Base-by-base conservation (phyloP, 2,113 vertebrate species). In the Chamaetylas fuelleborni region DNA sequence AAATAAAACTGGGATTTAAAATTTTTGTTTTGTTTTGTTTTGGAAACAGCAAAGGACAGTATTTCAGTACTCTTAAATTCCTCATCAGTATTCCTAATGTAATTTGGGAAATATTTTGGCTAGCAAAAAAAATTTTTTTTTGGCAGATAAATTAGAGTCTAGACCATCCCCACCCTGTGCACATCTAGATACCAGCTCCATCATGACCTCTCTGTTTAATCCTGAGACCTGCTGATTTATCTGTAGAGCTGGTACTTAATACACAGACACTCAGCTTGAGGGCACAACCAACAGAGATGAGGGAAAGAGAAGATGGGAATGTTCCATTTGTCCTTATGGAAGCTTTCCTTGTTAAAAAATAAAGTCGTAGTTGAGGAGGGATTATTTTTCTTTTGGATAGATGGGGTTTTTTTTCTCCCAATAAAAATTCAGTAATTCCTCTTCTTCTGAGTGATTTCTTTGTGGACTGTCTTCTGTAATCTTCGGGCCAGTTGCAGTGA, bases 391-490 rank as follows among this genome's bases (percentile, higher is more conserved):
- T 58, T 34, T 24, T 13, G 3, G 14, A 40, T 36, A 24, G 14
- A 9, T 29, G 17, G 38, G 38, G 38, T 12, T 53, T 4, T 31
- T 36, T 31, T 36, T 9, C 9, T n/a, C 8, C 8, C 11, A 76
- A 7, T 38, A 71, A 88, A 73, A 70, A 47, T 19, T 81, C 38
- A 18, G 4, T 51, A 12, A 9, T 82, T 88, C 31, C 12, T 40
- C 19, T 70, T 94, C 31, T 19, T 85, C 38, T 43, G 43, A 70
- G 33, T 11, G 54, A 70, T 94, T 70, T 80, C 45, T 87, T 80
- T 11, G 3, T 76, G 42, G 51, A 69, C 67, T 92, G 79, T 77
- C 88, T 91, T 83, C 77, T 92, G 38, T 67, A 93, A 86, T 92
- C 79, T 83, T 73, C 11, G 43, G 51, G 42, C 74, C 43, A 19